Evolutionary conservation across 1,140 invertebrate genomes (phyloP).

Genomic region (Bicyclus anynana): DNA sequence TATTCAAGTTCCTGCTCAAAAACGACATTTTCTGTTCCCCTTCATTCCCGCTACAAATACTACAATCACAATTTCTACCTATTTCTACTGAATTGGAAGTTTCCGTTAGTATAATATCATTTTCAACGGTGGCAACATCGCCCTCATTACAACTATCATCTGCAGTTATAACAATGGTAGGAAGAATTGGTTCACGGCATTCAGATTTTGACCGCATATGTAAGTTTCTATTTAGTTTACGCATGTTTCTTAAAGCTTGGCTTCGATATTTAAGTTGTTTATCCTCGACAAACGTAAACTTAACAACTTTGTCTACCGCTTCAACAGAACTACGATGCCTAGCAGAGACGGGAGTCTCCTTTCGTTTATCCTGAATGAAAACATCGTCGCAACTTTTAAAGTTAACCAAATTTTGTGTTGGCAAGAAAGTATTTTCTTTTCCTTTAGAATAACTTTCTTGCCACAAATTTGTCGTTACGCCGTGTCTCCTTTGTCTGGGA

Average conservation of each 20-base stretch:
- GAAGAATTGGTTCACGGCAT: conserved; percentile 15
- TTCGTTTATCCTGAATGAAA: conserved; percentile 16
- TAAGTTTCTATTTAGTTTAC: conserved; percentile 35
- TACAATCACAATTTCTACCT: conserved; percentile 61
- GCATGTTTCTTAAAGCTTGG: conserved; percentile 29
- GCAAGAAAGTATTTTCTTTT: conserved; percentile 39
- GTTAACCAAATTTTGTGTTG: conserved; percentile 38
- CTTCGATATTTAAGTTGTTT: conserved; percentile 24
- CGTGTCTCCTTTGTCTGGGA: conserved; percentile 41
- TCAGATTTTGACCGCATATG: conserved; percentile 23
- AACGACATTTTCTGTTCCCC: conserved; percentile 35
- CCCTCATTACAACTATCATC: conserved; percentile 11
- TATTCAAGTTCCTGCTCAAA: conserved; percentile 43
- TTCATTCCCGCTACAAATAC: conserved; percentile 52
- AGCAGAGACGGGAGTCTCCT: conserved; percentile 17
- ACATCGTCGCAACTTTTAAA: conserved; percentile 47
- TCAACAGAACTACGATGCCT: no score
- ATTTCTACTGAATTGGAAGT: conserved; percentile 52
- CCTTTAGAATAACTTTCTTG: conserved; percentile 33
- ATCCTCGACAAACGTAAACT: conserved; percentile 22
- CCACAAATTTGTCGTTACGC: conserved; percentile 35
- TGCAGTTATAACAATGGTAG: conserved; percentile 32
- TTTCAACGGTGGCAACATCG: conserved; percentile 34
- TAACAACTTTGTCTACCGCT: conserved; percentile 13
- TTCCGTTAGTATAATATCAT: conserved; percentile 25